Base-by-base conservation (phyloP, 1,140 invertebrate genomes). In the Drosophila tsacasi region DNA sequence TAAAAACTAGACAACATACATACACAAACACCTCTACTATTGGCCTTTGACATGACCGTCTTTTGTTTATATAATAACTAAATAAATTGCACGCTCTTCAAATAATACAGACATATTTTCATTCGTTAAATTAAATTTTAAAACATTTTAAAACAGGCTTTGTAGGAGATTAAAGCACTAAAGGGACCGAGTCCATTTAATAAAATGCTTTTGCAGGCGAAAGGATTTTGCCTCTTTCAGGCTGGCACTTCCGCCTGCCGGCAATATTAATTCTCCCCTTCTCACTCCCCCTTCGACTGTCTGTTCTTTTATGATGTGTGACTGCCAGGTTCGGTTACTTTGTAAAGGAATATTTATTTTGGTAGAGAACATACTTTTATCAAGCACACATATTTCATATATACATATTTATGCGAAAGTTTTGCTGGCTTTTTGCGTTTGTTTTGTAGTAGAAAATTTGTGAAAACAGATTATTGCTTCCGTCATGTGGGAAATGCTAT, bases 401-500 rank as follows among this genome's bases (percentile, higher is more conserved):
- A 66, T 40, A 68, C 17, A 58, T 32, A 77, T 62, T 69, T 52
- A 44, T 42, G 42, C 13, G 13, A 32, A 66, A 57, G 42, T 44
- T 67, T 17, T 12, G 73, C 15, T 44, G 58, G 44, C 59, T 19
- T 35, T 79, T 65, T 46, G 67, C 67, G 64, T 40, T 27, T 76
- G 55, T 76, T 44, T 47, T 64, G 57, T 66, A 47, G 15, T 37
- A 55, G 32, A 17, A 55, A 80, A 80, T 83, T 74, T 67, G 58
- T 78, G 62, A 77, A 81, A 77, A 79, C 84, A 74, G 84, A 87
- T 87, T 87, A 87, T 89, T 89, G 73, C 84, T 78, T 78, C 76
- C 84, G 23, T 50, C 65, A 71, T 83, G 67, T 79, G 67, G 59
- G 59, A 59, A 73, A 49, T 61, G 47, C 49, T 42, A 65, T 50